Evolutionary conservation across 2,797 vertebrate genomes (phyloP).

Genomic region (Alcedo atthis): DNA sequence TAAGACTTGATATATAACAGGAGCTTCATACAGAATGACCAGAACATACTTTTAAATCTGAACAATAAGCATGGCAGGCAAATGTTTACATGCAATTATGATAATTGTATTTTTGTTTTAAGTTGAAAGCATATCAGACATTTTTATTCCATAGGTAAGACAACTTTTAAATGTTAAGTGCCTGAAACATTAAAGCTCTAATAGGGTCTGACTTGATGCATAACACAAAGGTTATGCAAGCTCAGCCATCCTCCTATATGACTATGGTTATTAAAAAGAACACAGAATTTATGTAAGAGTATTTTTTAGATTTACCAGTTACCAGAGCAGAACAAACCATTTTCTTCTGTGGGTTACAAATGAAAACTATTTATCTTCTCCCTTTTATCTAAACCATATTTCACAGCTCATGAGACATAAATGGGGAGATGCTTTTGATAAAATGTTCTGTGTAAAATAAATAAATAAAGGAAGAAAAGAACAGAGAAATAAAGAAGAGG

Average conservation of each 20-base stretch:
- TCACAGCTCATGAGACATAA: slow-evolving; percentile 54
- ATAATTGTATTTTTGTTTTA: slow-evolving; percentile 11
- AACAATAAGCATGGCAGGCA: not conserved
- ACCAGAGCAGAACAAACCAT: slow-evolving; percentile 54
- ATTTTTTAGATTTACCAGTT: slow-evolving; percentile 51
- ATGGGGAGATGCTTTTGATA: not conserved
- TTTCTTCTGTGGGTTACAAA: slow-evolving; percentile 42
- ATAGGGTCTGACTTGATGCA: slow-evolving; percentile 21
- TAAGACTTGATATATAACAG: not conserved
- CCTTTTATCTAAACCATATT: slow-evolving; percentile 58
- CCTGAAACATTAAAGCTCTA: slow-evolving; percentile 15
- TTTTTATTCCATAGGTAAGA: slow-evolving; percentile 23
- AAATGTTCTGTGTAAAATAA: not conserved
- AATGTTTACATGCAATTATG: not conserved
- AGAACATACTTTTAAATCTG: not conserved
- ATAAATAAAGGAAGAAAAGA: not conserved
- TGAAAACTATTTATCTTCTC: slow-evolving; percentile 68
- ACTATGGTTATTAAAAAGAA: slow-evolving; percentile 51
- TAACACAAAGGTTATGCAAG: slow-evolving; percentile 3
- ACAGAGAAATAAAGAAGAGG: not conserved
- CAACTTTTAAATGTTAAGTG: slow-evolving; percentile 20
- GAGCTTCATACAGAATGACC: not conserved
- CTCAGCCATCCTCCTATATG: slow-evolving; percentile 5
- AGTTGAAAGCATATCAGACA: not conserved
- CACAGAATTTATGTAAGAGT: slow-evolving; percentile 21